Conservation (phyloP, 1,140 invertebrate species). For the Brachionus rubens region DNA sequence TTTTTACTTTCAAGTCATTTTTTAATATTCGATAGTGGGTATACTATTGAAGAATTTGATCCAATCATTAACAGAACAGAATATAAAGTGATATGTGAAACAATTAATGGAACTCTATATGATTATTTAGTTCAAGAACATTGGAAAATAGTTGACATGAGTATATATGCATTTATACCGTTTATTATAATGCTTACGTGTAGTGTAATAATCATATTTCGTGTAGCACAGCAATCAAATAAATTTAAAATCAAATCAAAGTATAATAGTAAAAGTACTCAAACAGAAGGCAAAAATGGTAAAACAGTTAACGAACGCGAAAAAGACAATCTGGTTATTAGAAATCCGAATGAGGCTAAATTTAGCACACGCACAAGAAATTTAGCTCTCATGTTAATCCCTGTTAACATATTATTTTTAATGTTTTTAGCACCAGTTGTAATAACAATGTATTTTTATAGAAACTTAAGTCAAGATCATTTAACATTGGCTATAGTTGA, state of each 20-base stretch:
- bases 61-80: neutral
- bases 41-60: neutral
- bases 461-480: constrained; percentile 8
- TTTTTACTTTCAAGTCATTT: constrained; percentile 30
- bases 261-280: neutral
- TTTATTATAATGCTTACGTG: constrained; percentile 40
- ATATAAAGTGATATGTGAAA: neutral
- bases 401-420: constrained; percentile 45
- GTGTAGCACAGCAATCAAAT: constrained; percentile 34
- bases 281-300: neutral
- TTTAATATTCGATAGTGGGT: constrained; percentile 34
- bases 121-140: constrained; percentile 3
- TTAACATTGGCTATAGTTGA: constrained; percentile 43
- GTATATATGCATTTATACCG: constrained; percentile 41
- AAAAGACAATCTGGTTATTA: neutral
- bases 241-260: constrained; percentile 15
- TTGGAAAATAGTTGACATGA: constrained; percentile 43
- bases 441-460: constrained; percentile 28
- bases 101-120: neutral
- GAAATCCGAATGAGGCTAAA: constrained; percentile 33
- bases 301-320: neutral
- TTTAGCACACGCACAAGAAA: constrained; percentile 22
- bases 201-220: constrained; percentile 34
- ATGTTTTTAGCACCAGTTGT: constrained; percentile 45
- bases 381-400: constrained; percentile 38